phyloP scores from a whole-genome alignment of 2,113 vertebrate genomes.

The Anoura caudifer region DNA sequence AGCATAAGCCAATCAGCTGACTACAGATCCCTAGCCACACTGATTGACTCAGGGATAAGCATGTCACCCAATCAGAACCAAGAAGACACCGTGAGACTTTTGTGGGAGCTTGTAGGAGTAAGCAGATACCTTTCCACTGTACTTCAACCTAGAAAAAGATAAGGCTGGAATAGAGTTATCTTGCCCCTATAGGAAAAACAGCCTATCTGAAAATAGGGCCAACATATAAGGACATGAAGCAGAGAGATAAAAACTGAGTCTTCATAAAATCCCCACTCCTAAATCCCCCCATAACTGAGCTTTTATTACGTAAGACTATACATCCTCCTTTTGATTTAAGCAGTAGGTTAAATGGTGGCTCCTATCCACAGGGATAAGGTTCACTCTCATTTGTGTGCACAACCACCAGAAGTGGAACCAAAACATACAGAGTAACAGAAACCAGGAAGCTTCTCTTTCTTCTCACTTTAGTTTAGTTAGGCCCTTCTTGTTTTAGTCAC shows the following conservation, averaged over 20 bases:
- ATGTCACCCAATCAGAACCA: neutral
- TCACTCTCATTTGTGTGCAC: neutral
- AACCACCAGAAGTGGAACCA: neutral
- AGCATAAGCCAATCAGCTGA: neutral
- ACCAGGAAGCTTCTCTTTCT: neutral
- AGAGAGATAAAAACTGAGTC: neutral
- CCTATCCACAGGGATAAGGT: neutral
- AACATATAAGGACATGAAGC: neutral
- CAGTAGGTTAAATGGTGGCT: neutral
- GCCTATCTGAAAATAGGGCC: neutral
- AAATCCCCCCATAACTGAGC: neutral
- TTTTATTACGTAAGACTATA: neutral
- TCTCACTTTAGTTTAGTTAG: neutral
- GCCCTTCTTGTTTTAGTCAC: neutral
- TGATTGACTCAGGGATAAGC: neutral
- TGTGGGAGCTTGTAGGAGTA: neutral
- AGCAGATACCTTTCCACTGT: neutral
- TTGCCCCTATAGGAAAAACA: neutral
- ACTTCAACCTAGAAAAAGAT: neutral
- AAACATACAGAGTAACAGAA: neutral
- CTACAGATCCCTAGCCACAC: neutral
- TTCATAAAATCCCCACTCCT: neutral
- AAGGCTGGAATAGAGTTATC: neutral
- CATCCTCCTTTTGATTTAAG: neutral
- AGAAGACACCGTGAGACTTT: neutral